These are phyloP conservation scores for Azemiops feae DNA, from an alignment of 2,113 vertebrate genomes.

Conservation along the genomic window DNA sequence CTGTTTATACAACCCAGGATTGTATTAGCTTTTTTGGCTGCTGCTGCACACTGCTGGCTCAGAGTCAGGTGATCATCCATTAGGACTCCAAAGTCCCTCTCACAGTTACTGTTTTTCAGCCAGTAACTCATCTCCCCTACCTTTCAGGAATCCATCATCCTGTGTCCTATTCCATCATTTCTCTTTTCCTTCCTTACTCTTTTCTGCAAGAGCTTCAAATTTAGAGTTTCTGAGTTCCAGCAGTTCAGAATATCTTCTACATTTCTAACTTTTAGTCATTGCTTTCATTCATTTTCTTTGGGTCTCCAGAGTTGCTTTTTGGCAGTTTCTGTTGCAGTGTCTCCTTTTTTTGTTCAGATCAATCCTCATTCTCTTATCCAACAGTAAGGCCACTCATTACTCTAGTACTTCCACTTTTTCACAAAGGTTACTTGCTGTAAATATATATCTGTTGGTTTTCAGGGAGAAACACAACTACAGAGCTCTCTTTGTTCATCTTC, in stretches of 20 bases:
- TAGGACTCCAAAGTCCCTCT: too few species aligned
- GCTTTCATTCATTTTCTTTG: not conserved
- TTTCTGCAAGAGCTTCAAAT: not conserved
- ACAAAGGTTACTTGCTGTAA: not conserved
- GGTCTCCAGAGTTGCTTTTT: not conserved
- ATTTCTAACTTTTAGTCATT: not conserved
- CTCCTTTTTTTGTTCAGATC: not conserved
- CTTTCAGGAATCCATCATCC: too few species aligned
- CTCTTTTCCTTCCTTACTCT: not conserved
- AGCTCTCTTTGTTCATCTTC: not conserved
- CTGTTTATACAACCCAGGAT: too few species aligned
- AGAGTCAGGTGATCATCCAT: too few species aligned
- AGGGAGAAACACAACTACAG: not conserved
- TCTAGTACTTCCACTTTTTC: not conserved
- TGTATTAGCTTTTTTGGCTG: too few species aligned
- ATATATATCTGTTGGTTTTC: not conserved
- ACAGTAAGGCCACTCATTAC: not conserved
- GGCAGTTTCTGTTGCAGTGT: not conserved
- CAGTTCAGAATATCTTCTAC: not conserved
- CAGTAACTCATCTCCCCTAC: too few species aligned
- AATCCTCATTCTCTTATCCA: not conserved
- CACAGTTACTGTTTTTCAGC: too few species aligned
- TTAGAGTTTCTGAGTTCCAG: not conserved
- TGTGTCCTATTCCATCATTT: not conserved
- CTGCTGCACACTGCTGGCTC: too few species aligned